Conservation (phyloP, 2,797 vertebrate genomes). For the Gallinago nigripennis region DNA sequence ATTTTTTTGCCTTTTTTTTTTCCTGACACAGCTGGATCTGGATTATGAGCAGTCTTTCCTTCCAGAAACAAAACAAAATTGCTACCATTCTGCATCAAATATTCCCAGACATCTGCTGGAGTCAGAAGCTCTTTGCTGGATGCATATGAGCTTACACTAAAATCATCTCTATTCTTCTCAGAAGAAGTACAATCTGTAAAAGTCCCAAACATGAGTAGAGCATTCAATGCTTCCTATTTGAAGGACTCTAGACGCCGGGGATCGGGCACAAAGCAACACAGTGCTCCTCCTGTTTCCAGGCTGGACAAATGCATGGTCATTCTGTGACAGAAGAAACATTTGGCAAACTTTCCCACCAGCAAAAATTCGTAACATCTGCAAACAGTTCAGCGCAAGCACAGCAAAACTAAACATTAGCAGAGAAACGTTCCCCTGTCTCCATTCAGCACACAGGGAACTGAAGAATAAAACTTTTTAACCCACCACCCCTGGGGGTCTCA, state of each 20-base stretch:
- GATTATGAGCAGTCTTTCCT: constrained; percentile 35
- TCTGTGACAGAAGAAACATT: constrained; percentile 43
- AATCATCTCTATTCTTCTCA: constrained; percentile 55
- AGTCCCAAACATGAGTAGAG: background rate
- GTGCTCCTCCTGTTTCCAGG: constrained; percentile 18
- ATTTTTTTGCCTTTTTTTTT: background rate
- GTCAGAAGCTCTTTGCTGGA: constrained; percentile 23
- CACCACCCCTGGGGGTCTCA: background rate
- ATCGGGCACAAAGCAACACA: background rate
- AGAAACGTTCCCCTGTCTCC: background rate
- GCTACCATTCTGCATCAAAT: constrained; percentile 44
- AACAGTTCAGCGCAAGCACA: background rate
- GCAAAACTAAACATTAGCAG: constrained; percentile 31
- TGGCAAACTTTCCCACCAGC: constrained; percentile 43
- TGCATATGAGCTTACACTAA: constrained; percentile 26
- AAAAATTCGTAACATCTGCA: constrained; percentile 42
- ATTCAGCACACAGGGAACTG: background rate
- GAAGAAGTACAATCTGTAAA: constrained; percentile 9
- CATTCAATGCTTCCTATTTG: background rate
- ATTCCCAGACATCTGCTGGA: constrained; percentile 51
- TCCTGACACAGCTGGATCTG: constrained; percentile 39
- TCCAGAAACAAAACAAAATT: constrained; percentile 62
- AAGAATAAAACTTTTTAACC: background rate
- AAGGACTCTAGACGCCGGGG: background rate
- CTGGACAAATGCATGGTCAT: constrained; percentile 33